Conservation (phyloP, 2,888 invertebrate species). For the Phyllotreta cruciferae region DNA sequence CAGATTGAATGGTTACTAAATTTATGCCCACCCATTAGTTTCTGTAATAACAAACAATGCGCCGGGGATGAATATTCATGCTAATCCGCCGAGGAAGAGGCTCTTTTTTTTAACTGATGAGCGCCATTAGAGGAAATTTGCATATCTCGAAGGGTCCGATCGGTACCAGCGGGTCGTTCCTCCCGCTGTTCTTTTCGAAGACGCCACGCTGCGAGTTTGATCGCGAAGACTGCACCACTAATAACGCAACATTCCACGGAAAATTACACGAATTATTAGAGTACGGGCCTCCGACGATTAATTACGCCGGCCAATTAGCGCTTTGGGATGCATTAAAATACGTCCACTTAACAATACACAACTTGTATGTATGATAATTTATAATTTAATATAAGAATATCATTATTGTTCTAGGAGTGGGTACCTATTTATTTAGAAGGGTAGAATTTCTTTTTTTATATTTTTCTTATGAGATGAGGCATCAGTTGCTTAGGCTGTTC, state of each 20-base stretch:
- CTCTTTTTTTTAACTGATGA: conserved; percentile 33
- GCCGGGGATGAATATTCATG: conserved; percentile 38
- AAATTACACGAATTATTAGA: conserved; percentile 29
- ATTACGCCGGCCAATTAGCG: too few relatives aligned
- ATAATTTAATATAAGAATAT: too few relatives aligned
- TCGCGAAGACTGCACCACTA: conserved; percentile 36
- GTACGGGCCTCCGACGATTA: conserved; percentile 1
- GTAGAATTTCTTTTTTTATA: too few relatives aligned
- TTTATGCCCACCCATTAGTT: conserved; percentile 36
- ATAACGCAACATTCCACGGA: conserved; percentile 32
- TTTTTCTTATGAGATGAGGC: too few relatives aligned
- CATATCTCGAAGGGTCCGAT: conserved; percentile 36
- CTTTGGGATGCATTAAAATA: too few relatives aligned
- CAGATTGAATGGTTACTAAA: neutral
- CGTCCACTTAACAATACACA: too few relatives aligned
- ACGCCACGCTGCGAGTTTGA: conserved; percentile 36
- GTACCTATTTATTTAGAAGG: too few relatives aligned
- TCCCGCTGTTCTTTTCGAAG: conserved; percentile 36
- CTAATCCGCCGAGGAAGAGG: conserved; percentile 29
- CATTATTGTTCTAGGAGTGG: too few relatives aligned
- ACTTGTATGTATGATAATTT: too few relatives aligned
- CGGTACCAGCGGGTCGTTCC: conserved; percentile 25
- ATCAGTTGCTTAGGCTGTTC: too few relatives aligned
- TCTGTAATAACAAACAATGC: conserved; percentile 38
- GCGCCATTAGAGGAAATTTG: conserved; percentile 38